Base-by-base conservation (phyloP, 2,888 invertebrate genomes). In the Crepidodera aurea region DNA sequence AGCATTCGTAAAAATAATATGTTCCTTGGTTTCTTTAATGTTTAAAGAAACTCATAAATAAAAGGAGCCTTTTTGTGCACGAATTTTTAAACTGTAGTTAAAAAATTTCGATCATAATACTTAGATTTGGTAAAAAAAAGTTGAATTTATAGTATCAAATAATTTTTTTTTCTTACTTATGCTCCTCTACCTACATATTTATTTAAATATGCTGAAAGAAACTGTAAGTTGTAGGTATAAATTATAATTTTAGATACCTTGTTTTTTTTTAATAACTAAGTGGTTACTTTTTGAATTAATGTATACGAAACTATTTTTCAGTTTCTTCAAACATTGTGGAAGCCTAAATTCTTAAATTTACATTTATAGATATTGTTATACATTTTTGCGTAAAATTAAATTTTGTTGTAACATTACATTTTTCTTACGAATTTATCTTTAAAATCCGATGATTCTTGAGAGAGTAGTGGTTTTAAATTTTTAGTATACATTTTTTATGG, bases 401-500 rank as follows among this genome's bases (percentile, higher is more conserved):
- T 13, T 37, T 37, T 18, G 18, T 40, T 40, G 10, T 15, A 40
- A 4, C 18, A 10, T 1, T 40, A 10, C 16, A 40, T 13, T 34
- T 34, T 34, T 13, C 34, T 40, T 40, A 40, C 8, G 18, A 16
- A 18, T 18, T 40, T 40, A 40, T 6, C 8, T 7, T 2, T 40
- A 18, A 40, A 15, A 16, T 5, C 16, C 10, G 59, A 51, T 51
- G 44, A 51, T 51, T 62, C 60, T 53, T 54, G 57, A 63, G 37
- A 12, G 40, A 66, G 66, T 64, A 60, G 65, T 53, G 60, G 63
- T 66, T 67, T 67, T 70, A 71, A 65, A 44, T 71, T 69, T 70
- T 69, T 71, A 66, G 70, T 68, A 70, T 67, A 73, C 65, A 70
- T 73, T 73, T 73, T 72, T 64, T 72, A 72, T 71, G 68, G 66